Evolutionary conservation across 2,797 vertebrate species (phyloP).

Genomic region (Psittacula derbiana): DNA sequence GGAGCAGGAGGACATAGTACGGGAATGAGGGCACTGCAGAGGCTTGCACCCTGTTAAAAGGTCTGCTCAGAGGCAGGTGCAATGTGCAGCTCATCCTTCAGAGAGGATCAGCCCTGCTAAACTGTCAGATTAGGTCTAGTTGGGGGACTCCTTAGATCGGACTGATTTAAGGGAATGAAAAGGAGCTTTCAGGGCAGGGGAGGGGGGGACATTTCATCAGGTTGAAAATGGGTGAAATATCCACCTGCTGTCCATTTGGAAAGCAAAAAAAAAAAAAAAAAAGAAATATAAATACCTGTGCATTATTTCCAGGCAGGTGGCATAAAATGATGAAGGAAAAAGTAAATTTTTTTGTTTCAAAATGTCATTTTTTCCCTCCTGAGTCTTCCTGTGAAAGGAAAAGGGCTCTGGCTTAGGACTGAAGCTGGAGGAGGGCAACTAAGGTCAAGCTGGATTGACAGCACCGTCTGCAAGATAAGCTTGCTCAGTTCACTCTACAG

Average conservation of each 20-base stretch:
- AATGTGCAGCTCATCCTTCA: not conserved
- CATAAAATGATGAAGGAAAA: not conserved
- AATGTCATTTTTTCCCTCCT: not conserved
- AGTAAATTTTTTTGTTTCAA: not conserved
- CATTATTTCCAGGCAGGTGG: not conserved
- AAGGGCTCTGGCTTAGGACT: not conserved
- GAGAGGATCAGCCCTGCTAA: not conserved
- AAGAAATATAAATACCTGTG: not conserved
- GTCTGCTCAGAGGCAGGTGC: not conserved
- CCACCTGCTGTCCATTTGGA: not conserved
- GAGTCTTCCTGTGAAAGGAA: not conserved
- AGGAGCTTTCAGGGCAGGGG: accelerated
- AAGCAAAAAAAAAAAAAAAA: not conserved
- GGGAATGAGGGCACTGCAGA: not conserved
- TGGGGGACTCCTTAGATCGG: accelerated
- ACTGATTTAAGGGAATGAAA: not conserved
- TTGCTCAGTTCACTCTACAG: not conserved
- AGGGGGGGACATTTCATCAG: not conserved
- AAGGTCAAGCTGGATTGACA: not conserved
- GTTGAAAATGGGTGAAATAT: not conserved
- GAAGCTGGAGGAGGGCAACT: not conserved
- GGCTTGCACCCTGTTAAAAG: not conserved
- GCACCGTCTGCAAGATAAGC: not conserved
- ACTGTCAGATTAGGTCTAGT: not conserved
- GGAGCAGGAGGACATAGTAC: not conserved